These are phyloP conservation scores for Lepidothrix coronata DNA, from an alignment of 2,113 vertebrate species.

Conservation along the genomic window DNA sequence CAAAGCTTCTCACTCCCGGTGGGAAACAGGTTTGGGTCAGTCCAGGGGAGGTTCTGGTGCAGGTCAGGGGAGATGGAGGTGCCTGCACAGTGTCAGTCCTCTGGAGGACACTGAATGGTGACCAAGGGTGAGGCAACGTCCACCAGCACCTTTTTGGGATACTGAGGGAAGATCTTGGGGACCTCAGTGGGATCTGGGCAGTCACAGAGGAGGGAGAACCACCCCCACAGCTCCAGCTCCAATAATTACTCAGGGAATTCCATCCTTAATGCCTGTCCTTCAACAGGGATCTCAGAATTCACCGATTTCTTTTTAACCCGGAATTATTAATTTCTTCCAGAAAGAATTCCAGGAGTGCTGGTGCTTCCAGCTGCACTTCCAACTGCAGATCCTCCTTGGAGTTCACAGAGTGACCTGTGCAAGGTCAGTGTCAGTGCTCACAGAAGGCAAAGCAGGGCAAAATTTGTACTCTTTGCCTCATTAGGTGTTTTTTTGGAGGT, in stretches of 20 bases:
- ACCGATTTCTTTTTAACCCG: not conserved
- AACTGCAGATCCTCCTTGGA: not conserved
- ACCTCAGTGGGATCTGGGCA: not conserved
- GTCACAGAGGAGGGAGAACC: not conserved
- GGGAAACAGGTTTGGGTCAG: not conserved
- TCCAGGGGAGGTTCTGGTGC: not conserved
- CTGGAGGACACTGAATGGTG: too few species aligned
- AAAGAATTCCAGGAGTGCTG: not conserved
- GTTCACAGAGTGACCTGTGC: not conserved
- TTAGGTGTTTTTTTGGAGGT: not conserved
- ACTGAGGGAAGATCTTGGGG: not conserved
- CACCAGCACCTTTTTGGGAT: not conserved
- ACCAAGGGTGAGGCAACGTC: fast-evolving
- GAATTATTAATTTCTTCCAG: not conserved
- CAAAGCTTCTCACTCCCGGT: not conserved
- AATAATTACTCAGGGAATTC: not conserved
- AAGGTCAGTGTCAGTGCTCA: not conserved
- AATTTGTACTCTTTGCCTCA: not conserved
- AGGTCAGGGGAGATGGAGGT: not conserved
- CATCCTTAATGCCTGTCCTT: not conserved
- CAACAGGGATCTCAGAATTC: not conserved
- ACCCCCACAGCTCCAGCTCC: not conserved
- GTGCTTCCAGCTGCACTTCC: not conserved
- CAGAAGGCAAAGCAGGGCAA: not conserved
- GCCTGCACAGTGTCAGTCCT: fast-evolving